Percentiles rank a stretch among this genome's conserved stretches.
phyloP scores from a whole-genome alignment of 2,113 vertebrate species.

The Aplodontia rufa region DNA sequence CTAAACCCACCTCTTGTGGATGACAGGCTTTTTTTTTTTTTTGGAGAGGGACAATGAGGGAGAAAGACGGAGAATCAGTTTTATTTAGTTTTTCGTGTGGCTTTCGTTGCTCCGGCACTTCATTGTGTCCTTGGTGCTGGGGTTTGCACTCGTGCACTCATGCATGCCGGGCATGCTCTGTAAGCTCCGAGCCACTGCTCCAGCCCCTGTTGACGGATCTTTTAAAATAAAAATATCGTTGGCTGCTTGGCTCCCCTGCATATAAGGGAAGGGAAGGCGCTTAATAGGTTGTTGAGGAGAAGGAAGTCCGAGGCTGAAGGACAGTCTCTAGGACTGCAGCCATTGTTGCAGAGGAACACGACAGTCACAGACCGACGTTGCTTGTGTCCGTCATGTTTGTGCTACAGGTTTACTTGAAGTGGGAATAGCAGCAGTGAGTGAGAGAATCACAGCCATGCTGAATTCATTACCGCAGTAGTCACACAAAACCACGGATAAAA shows the following conservation, averaged over 20 bases:
- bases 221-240: conserved; percentile 71
- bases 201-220: too few relatives aligned
- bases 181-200: too few relatives aligned
- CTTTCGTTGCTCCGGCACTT: too few relatives aligned
- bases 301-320: conserved; percentile 37
- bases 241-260: conserved; percentile 70
- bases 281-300: conserved; percentile 79
- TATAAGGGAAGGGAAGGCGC: conserved; percentile 72
- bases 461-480: conserved; percentile 98
- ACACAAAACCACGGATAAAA: conserved; percentile 99
- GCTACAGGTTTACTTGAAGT: conserved; percentile 87
- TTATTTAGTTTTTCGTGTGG: too few relatives aligned
- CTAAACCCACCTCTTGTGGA: conserved; percentile 54
- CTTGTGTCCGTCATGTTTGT: conserved; percentile 83
- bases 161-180: too few relatives aligned
- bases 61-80: too few relatives aligned
- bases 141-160: too few relatives aligned
- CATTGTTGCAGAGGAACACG: conserved; percentile 70
- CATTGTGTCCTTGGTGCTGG: too few relatives aligned
- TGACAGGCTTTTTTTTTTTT: conserved; percentile 72
- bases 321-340: background rate
- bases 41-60: too few relatives aligned
- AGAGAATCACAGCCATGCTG: conserved; percentile 96
- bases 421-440: conserved; percentile 92
- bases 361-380: conserved; percentile 63